A percentile compares a stretch with the other conserved stretches of the same genome.
phyloP scores from a whole-genome alignment of 2,113 vertebrate species.

The Porphyrio hochstetteri region DNA sequence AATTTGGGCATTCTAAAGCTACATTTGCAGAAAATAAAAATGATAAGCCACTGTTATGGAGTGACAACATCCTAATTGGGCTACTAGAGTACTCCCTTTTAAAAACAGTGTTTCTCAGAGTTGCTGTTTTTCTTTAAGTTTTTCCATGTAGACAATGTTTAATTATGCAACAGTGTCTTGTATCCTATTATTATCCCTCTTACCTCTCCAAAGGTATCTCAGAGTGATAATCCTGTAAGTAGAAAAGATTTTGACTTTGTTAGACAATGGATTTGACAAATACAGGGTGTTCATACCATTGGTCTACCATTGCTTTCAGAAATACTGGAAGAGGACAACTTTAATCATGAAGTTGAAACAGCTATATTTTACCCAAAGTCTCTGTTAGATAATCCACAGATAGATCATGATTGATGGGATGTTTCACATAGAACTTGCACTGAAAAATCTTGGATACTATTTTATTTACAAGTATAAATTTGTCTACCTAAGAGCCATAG shows the following conservation, averaged over 20 bases:
- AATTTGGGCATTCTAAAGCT: not conserved
- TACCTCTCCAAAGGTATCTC: not conserved
- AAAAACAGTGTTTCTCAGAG: not conserved
- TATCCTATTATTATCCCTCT: not conserved
- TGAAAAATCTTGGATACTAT: not conserved
- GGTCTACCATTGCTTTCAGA: not conserved
- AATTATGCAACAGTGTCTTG: not conserved
- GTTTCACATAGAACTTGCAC: not conserved
- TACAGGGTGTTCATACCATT: not conserved
- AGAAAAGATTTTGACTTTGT: not conserved
- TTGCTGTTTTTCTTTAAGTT: not conserved
- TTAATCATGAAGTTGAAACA: not conserved
- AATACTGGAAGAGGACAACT: not conserved
- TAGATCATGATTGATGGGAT: not conserved
- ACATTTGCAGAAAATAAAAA: not conserved
- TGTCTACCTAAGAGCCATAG: not conserved
- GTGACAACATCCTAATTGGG: not conserved
- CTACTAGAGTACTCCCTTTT: not conserved
- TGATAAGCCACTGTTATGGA: not conserved
- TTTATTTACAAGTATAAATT: not conserved
- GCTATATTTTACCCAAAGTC: not conserved
- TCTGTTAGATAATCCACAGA: not conserved
- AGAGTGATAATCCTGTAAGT: not conserved
- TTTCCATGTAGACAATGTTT: not conserved
- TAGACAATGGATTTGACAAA: not conserved